Base-by-base conservation (phyloP, 1,140 invertebrate genomes). In the Bilobella aurantiaca region DNA sequence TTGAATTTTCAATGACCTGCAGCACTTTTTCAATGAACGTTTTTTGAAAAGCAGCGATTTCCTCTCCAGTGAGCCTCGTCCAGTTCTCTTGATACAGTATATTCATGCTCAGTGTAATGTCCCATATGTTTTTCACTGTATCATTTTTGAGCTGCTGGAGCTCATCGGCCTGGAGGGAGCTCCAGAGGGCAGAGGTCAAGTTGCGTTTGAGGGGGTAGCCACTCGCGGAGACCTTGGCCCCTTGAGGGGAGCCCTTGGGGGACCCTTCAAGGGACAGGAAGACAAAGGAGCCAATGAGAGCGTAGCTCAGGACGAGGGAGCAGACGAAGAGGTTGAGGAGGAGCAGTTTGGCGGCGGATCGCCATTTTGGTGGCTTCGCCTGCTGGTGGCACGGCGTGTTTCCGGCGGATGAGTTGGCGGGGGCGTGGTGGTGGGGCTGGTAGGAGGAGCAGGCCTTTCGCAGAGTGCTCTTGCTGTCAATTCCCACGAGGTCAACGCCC, bases 81-180 rank as follows among this genome's bases (percentile, higher is more conserved):
- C 92, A 96, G 77, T 96, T 96, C 75, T 94, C 90, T 72, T 89
- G 87, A 77, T 96, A 95, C 16, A 96, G 81, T 73, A 96, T 93
- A 77, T 96, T 96, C 58, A 96, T 81, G 60, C 86, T 88, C 70
- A 92, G 90, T 16, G 94, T 96, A 53, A 96, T 93, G 74, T 93
- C 88, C 94, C 93, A 97, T 69, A 96, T 89, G 75, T 87, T 90
- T 76, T 90, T 87, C 8, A 92, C 89, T 14, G 88, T 89, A 69
- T 84, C 84, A 5, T 64, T 70, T 46, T 73, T 73, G 42, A 73
- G 64, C 64, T 70, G 66, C 25, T 70, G 71, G 31, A 70, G 67
- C 47, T 66, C 63, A 8, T 73, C 72, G 21, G 62, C 58, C 58
- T 73, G 65, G 23, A 73, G 56, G 31, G 58, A 69, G 42, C 63